Base-by-base conservation (phyloP, 2,888 invertebrate species). In the Drosophila greeni region DNA sequence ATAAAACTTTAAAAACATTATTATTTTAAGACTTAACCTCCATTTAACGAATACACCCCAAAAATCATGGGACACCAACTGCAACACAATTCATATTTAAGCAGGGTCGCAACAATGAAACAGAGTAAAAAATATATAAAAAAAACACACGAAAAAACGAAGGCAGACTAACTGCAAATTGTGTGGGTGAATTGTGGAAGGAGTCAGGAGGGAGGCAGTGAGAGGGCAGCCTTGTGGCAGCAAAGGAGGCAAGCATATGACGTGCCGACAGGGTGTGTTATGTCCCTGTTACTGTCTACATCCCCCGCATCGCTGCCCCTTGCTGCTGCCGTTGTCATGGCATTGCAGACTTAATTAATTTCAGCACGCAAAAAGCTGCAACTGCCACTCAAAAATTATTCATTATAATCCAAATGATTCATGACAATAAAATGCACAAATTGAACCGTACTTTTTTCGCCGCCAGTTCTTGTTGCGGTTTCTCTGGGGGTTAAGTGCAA, bases 311-410 rank as follows among this genome's bases (percentile, higher is more conserved):
- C 18, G 5, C 16, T 14, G 3, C 31, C 40, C 16, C 26, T 18
- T n/a, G 31, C 31, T 37, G 40, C 43, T 37, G 36, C 61, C 34
- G 68, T 68, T 57, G 49, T 45, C 66, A 66, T 66, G 68, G 31
- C 58, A 48, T 37, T 56, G 59, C 53, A 31, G 71, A 58, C 75
- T 85, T 85, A 82, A 82, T 82, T 82, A 85, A 82, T 85, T 77
- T 72, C 60, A 65, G 72, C 84, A 82, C 85, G 81, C 67, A 69
- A 61, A 65, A 72, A 65, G 66, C 61, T 67, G 73, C 82, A 69
- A 73, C 70, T 64, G 70, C 49, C 64, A 69, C 57, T 71, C 48
- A 54, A 66, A 69, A 67, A 53, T 65, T 62, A 72, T 67, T 64
- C 75, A 66, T 70, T 68, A 75, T 53, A 67, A 69, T 69, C 53